Evolutionary conservation across 2,888 invertebrate genomes (phyloP), one percentile per base, ranked within the genome.

Genomic region (Microdon myrmicae): DNA sequence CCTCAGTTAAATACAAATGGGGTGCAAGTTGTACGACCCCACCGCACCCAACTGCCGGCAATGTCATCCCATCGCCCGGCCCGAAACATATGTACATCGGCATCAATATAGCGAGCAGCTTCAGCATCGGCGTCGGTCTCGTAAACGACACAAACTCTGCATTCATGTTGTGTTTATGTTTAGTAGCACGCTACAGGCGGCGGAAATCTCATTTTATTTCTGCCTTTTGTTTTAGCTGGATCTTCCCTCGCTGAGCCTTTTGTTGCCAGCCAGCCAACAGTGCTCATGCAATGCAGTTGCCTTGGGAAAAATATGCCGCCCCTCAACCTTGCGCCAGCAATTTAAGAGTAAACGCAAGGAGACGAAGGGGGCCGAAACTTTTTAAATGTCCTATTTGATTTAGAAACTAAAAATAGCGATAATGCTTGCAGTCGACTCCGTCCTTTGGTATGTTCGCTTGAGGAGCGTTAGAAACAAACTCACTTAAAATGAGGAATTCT

Each of bases 181-280:
- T 59, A 48, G 59, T 22, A 48, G 23, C 48, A n/a, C n/a, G 66
- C 66, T 66, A 17, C 51, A 59, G 66, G 66, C 66, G 47, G 59
- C 66, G 66, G 66, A 66, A 66, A 59, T 59, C 59, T 59, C 59
- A 48, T 59, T 66, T 66, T 66, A 58, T 58, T 64, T 56, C 38
- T 47, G 51, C 38, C 64, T 64, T 64, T 64, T 64, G 64, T 64
- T 45, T 43, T 56, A 22, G 22, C 28, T 55, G 41, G 25, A 53
- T 61, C 61, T 51, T 64, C 56, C 47, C 53, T 53, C 37, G 35
- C 31, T 37, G 22, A 56, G 16, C 25, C 51, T 58, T 56, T 64
- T 58, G 56, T 64, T 58, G 45, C 12, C 32, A 45, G 35, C 28
- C 51, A n/a, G n/a, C n/a, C n/a, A n/a, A n/a, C n/a, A n/a, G n/a